These are phyloP conservation scores for Datnioides undecimradiatus DNA, from an alignment of 2,113 vertebrate species.

Conservation along the genomic window DNA sequence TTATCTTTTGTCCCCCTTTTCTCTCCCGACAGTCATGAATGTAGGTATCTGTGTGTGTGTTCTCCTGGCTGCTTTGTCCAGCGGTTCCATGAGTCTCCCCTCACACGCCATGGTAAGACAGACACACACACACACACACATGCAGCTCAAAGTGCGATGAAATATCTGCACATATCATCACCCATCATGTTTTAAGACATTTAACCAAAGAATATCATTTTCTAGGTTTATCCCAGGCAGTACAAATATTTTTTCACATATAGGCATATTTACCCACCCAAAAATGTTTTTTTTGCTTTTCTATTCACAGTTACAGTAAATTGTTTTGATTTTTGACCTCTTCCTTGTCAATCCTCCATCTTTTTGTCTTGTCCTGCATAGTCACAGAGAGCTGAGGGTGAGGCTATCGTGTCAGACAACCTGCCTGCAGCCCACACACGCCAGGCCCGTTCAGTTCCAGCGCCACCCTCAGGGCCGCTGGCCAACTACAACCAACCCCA, in stretches of 20 bases:
- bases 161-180: neutral
- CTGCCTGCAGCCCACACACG: conserved; percentile 62
- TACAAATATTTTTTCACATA: too few species aligned
- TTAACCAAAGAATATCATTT: too few species aligned
- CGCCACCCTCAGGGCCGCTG: conserved; percentile 55
- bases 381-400: conserved; percentile 60
- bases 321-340: neutral
- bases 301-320: neutral
- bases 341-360: neutral
- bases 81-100: conserved; percentile 75
- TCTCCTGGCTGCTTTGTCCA: conserved; percentile 81
- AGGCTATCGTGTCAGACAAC: conserved; percentile 52
- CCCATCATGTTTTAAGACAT: too few species aligned
- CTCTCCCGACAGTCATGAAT: conserved; percentile 79
- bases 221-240: too few species aligned
- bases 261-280: too few species aligned
- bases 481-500: conserved; percentile 60
- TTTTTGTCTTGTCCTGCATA: conserved; percentile 2
- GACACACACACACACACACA: neutral
- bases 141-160: neutral
- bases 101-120: conserved; percentile 66
- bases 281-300: neutral
- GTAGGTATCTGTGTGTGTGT: conserved; percentile 81
- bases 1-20: neutral
- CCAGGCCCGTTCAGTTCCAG: conserved; percentile 76